These are phyloP conservation scores for Antigone vipio DNA, from an alignment of 2,113 vertebrate species.

Conservation along the genomic window DNA sequence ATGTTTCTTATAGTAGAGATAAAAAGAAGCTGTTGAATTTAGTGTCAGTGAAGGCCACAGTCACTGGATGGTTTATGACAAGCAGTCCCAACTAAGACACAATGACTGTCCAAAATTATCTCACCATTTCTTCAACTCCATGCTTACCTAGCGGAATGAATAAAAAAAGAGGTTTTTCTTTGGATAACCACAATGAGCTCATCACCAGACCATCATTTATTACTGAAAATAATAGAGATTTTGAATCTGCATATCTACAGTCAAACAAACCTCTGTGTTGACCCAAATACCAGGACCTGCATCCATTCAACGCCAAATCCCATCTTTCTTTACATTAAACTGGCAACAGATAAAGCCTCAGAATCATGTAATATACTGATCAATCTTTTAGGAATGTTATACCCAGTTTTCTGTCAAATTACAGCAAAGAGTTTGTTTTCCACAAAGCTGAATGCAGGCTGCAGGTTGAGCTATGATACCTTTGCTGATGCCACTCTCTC, in stretches of 20 bases:
- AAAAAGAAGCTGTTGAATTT: neutral
- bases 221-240: neutral
- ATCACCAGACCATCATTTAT: neutral
- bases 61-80: neutral
- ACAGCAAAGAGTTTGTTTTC: neutral
- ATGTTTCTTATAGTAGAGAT: neutral
- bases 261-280: neutral
- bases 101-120: neutral
- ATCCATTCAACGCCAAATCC: neutral
- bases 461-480: neutral
- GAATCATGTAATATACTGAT: neutral
- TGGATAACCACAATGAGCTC: neutral
- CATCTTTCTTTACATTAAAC: neutral
- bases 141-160: neutral
- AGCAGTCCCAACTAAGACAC: neutral
- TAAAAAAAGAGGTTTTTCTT: neutral
- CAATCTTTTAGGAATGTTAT: neutral
- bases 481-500: neutral
- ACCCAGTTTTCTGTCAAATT: neutral
- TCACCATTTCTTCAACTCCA: neutral
- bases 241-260: neutral
- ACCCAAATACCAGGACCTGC: neutral
- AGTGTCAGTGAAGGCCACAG: neutral
- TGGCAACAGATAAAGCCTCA: neutral
- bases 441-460: neutral